These are phyloP conservation scores for Trichogramma pretiosum DNA, from an alignment of 1,140 invertebrate genomes.

Conservation along the genomic window DNA sequence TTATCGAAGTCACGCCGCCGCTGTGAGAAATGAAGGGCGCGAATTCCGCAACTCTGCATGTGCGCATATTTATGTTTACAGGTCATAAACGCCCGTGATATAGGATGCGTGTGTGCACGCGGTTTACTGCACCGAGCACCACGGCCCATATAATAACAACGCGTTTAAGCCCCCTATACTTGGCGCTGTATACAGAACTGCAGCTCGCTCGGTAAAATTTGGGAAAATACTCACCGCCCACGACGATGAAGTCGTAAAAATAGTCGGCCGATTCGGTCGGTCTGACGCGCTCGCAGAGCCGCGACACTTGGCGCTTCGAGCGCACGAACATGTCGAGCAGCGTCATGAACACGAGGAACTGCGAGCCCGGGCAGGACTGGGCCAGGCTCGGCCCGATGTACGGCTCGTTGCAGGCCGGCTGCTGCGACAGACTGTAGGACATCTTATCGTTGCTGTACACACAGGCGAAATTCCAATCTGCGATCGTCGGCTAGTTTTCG, in stretches of 20 bases:
- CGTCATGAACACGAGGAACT: constrained; percentile 50
- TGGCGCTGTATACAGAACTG: too few relatives aligned
- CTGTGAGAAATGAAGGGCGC: too few relatives aligned
- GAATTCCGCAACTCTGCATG: too few relatives aligned
- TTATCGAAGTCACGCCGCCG: too few relatives aligned
- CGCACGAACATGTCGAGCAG: constrained; percentile 47
- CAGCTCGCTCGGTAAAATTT: not conserved
- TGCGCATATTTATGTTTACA: too few relatives aligned
- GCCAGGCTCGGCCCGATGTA: constrained; percentile 45
- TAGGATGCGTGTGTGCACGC: too few relatives aligned
- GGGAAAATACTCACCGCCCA: constrained; percentile 42
- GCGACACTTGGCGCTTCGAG: constrained; percentile 41
- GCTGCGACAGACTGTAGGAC: constrained; percentile 29
- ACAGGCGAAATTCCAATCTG: not conserved
- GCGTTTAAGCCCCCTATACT: too few relatives aligned
- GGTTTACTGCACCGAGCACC: too few relatives aligned
- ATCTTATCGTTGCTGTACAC: too few relatives aligned
- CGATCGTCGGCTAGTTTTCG: too few relatives aligned
- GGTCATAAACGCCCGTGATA: too few relatives aligned
- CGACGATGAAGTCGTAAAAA: constrained; percentile 51
- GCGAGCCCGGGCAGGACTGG: constrained; percentile 43
- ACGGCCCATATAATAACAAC: too few relatives aligned
- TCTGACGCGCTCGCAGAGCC: constrained; percentile 43
- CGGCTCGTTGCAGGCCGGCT: constrained; percentile 24
- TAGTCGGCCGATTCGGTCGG: constrained; percentile 34